These are phyloP conservation scores for Pelagia noctiluca DNA, from an alignment of 30 jellyfish, hydroid and myxozoan species.

Conservation along the genomic window DNA sequence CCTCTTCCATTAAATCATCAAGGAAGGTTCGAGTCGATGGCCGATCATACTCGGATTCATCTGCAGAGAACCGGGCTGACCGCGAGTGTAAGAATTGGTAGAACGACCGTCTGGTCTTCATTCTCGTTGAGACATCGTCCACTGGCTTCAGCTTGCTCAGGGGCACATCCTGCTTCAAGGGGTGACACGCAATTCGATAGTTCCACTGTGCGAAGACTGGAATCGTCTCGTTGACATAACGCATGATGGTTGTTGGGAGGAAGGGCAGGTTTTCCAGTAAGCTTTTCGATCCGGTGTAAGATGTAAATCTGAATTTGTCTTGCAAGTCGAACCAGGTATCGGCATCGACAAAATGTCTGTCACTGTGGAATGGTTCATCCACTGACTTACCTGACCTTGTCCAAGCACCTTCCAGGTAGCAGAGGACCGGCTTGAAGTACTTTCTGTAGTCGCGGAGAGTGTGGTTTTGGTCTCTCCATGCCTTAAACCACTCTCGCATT, in stretches of 20 bases:
- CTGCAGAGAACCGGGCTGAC: conserved; percentile 85
- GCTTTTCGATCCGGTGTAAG: conserved; percentile 89
- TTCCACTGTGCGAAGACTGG: conserved; percentile 97
- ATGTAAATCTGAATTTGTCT: conserved; percentile 75
- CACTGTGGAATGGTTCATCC: conserved; percentile 94
- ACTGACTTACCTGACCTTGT: conserved; percentile 70
- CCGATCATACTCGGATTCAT: conserved; percentile 46
- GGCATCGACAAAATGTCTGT: conserved; percentile 91
- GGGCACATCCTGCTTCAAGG: conserved; percentile 80
- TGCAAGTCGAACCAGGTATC: conserved; percentile 87
- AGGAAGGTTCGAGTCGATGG: conserved; percentile 55
- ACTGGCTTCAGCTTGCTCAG: conserved; percentile 59
- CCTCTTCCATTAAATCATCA: conserved; percentile 90
- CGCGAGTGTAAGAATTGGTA: conserved; percentile 66
- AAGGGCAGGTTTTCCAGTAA: conserved; percentile 83
- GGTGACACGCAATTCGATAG: conserved; percentile 87
- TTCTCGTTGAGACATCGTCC: conserved; percentile 87
- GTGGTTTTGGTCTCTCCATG: conserved; percentile 87
- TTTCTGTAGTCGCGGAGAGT: conserved; percentile 81
- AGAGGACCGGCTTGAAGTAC: conserved; percentile 82
- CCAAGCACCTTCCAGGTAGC: conserved; percentile 98
- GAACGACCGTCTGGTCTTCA: conserved; percentile 53
- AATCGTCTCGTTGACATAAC: conserved; percentile 61
- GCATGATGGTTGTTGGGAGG: conserved; percentile 93
- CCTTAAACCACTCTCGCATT: conserved; percentile 94